Evolutionary conservation across 1,140 invertebrate species (phyloP).

Genomic region (Euborellia annulipes): DNA sequence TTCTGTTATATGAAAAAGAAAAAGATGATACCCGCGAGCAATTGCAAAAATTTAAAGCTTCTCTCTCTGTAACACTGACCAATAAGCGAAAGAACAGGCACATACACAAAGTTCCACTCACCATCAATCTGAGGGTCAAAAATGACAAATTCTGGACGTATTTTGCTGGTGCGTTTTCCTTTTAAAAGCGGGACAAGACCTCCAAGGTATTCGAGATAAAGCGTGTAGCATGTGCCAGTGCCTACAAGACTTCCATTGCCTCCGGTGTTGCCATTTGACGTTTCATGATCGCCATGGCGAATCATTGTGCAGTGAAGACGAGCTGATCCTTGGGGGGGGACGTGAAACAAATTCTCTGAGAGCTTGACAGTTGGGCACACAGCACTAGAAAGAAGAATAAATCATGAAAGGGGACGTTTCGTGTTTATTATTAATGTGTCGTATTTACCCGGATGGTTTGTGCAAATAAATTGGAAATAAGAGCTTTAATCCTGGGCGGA

Average conservation of each 20-base stretch:
- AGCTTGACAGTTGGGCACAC: slow-evolving; percentile 74
- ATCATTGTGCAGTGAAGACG: slow-evolving; percentile 94
- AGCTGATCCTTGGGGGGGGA: slow-evolving; percentile 64
- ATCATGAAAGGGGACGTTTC: not conserved
- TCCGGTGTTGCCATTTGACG: not conserved
- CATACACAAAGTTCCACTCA: too few species aligned
- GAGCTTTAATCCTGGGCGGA: slow-evolving; percentile 64
- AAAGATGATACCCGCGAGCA: not conserved
- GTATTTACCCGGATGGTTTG: slow-evolving; percentile 82
- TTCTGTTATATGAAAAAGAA: not conserved
- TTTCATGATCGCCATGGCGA: slow-evolving; percentile 63
- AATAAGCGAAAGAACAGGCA: too few species aligned
- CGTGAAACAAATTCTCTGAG: slow-evolving; percentile 85
- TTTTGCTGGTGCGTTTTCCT: slow-evolving; percentile 88
- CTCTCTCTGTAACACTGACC: slow-evolving; percentile 4
- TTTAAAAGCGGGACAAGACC: slow-evolving; percentile 91
- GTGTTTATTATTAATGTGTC: not conserved
- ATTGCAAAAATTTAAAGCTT: too few species aligned
- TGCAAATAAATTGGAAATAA: slow-evolving; percentile 77
- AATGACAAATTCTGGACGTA: slow-evolving; percentile 95
- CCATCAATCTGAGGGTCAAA: slow-evolving; percentile 81
- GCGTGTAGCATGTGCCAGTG: slow-evolving; percentile 71
- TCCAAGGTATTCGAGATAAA: slow-evolving; percentile 92
- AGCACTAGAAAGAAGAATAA: slow-evolving; percentile 47
- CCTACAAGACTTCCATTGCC: slow-evolving; percentile 29